These are phyloP conservation scores for Ecliptopera silaceata DNA, from an alignment of 2,888 invertebrate genomes.

Conservation along the genomic window DNA sequence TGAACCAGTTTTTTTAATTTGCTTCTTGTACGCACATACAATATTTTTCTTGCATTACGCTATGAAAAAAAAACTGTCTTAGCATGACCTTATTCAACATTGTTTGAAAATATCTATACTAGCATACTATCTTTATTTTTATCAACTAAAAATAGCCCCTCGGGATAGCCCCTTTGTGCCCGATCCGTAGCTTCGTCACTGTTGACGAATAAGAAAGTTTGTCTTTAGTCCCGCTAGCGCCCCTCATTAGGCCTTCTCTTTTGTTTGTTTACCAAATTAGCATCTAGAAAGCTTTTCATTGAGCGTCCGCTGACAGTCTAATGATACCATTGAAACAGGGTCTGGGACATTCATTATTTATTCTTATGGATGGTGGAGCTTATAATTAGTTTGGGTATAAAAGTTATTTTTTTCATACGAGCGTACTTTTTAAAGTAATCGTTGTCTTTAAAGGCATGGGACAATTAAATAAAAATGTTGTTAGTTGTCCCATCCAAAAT, in stretches of 20 bases:
- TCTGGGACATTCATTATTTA: slow-evolving; percentile 35
- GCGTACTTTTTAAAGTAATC: too few species aligned
- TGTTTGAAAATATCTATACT: too few species aligned
- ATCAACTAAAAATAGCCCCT: neutral
- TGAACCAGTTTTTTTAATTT: too few species aligned
- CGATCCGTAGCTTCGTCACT: neutral
- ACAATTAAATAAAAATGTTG: too few species aligned
- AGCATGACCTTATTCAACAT: too few species aligned
- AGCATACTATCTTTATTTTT: too few species aligned
- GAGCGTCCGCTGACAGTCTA: slow-evolving; percentile 56
- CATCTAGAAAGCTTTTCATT: slow-evolving; percentile 70
- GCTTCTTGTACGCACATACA: too few species aligned
- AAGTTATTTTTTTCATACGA: neutral
- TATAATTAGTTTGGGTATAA: neutral
- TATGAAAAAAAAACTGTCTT: too few species aligned
- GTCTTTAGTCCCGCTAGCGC: slow-evolving; percentile 63
- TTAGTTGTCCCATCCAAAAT: too few species aligned
- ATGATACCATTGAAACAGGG: slow-evolving; percentile 65
- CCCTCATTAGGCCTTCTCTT: slow-evolving; percentile 78
- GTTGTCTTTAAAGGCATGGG: too few species aligned
- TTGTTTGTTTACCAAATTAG: slow-evolving; percentile 80
- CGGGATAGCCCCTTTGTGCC: slow-evolving; percentile 8
- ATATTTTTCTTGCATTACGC: too few species aligned
- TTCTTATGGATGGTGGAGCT: slow-evolving; percentile 9
- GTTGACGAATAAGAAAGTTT: slow-evolving; percentile 74